These are phyloP conservation scores for Scelioninae gen. 1 DNA, from an alignment of 2,888 invertebrate species.

Conservation along the genomic window DNA sequence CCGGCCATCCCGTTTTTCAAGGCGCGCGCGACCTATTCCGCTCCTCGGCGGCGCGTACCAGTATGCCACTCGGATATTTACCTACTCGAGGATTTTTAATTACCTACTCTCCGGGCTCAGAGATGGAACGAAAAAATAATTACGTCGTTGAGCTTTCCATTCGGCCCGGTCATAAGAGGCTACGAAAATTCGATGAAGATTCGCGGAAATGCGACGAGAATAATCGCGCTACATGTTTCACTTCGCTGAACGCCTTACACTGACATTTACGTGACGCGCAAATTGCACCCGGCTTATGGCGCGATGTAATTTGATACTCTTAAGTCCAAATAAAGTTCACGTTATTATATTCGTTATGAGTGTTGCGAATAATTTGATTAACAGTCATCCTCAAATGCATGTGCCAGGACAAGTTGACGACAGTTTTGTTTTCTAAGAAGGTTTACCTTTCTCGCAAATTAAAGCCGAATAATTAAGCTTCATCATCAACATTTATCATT, in stretches of 20 bases:
- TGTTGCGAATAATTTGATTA: slow-evolving; percentile 46
- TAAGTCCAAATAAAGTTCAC: slow-evolving; percentile 47
- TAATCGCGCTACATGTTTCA: slow-evolving; percentile 57
- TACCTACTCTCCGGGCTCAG: slow-evolving; percentile 76
- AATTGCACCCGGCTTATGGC: slow-evolving; percentile 50
- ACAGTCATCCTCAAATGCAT: background rate
- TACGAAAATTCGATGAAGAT: slow-evolving; percentile 70
- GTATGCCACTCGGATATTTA: slow-evolving; percentile 83
- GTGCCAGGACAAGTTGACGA: background rate
- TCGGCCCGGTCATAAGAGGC: slow-evolving; percentile 71
- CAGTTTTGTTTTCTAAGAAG: background rate
- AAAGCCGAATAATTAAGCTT: too few species aligned
- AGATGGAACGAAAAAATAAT: slow-evolving; percentile 73
- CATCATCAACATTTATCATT: too few species aligned
- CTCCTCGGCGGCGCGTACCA: slow-evolving; percentile 75
- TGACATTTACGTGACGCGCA: slow-evolving; percentile 51
- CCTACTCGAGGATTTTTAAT: slow-evolving; percentile 84
- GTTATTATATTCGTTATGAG: slow-evolving; percentile 41
- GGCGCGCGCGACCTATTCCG: slow-evolving; percentile 81
- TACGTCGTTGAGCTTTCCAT: slow-evolving; percentile 73
- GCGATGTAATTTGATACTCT: slow-evolving; percentile 50
- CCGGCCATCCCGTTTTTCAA: slow-evolving; percentile 75
- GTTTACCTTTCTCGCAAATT: too few species aligned
- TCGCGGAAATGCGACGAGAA: slow-evolving; percentile 58
- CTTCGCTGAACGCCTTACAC: slow-evolving; percentile 55